Base-by-base conservation (phyloP, 2,888 invertebrate species). In the Gasteruption jaculator region DNA sequence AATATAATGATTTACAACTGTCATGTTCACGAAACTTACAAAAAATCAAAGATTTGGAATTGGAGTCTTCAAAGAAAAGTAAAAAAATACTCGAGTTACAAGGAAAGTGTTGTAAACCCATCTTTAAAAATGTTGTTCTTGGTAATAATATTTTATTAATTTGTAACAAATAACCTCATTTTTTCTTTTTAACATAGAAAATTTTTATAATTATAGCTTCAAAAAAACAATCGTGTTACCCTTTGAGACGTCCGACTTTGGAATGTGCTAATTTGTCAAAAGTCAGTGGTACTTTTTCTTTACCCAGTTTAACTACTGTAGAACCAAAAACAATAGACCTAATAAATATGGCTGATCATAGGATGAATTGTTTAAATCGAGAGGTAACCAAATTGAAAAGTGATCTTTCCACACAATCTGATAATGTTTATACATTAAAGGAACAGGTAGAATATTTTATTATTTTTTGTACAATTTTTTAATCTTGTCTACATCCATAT, bases 31-130 rank as follows among this genome's bases (percentile, higher is more conserved):
- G 75, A 52, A 76, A 77, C 59, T 65, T 76, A 11, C 70, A 74
- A 57, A 81, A 79, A 65, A 73, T 81, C 11, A 79, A 78, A 53
- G 73, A 75, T 48, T 63, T 86, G 27, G 80, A 83, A 60, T 76
- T 76, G 35, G 82, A 84, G 52, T 73, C 84, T 5, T 68, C 76
- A 26, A 79, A 77, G 52, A 78, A 76, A 50, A 71, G 74, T 2
- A 75, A 74, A 47, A 70, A 71, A 50, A 76, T 78, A 46, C 63
- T 75, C 14, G 71, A 74, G 43, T 63, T 78, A 7, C 74, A 76
- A 59, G 67, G 66, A 44, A 68, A 72, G 56, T 68, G 65, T 49
- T 57, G 59, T 30, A 70, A 68, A 40, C 68, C 71, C n/a, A 55
- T 62, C 32, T 57, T 70, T 33, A 62, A 56, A 45, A 70, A 68